These are phyloP conservation scores for Scaptomyza caliginosa DNA, from an alignment of 2,888 invertebrate species.

Conservation along the genomic window DNA sequence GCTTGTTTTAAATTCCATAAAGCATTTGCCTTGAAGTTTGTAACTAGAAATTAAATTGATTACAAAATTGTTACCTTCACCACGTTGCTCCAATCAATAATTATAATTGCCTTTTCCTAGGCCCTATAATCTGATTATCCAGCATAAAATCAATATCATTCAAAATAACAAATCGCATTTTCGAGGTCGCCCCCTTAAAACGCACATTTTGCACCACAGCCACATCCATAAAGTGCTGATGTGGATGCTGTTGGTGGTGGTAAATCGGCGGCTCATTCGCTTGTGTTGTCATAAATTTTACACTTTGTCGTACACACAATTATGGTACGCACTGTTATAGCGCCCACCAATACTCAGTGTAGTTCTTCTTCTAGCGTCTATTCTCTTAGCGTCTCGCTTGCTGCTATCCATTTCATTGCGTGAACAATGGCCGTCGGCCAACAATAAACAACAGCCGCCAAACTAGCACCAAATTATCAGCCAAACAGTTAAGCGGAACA, in stretches of 20 bases:
- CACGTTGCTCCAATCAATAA: constrained; percentile 46
- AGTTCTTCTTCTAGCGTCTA: neutral
- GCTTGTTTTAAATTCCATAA: neutral
- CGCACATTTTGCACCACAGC: constrained; percentile 13
- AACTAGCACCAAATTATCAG: constrained; percentile 77
- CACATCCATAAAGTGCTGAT: constrained; percentile 12
- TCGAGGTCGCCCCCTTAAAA: neutral
- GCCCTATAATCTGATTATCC: constrained; percentile 62
- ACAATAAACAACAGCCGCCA: constrained; percentile 64
- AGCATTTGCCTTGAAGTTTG: neutral
- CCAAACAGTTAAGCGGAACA: constrained; percentile 21
- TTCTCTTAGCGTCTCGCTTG: neutral
- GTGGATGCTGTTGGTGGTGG: neutral
- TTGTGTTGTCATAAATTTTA: constrained; percentile 65
- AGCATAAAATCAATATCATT: constrained; percentile 56
- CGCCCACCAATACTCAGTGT: constrained; percentile 7
- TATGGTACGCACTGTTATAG: constrained; percentile 50
- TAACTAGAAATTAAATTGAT: neutral
- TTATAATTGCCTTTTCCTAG: constrained; percentile 32
- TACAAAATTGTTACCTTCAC: constrained; percentile 1
- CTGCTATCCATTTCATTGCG: constrained; percentile 22
- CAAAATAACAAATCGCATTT: constrained; percentile 58
- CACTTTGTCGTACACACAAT: constrained; percentile 72
- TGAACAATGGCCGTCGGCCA: constrained; percentile 54
- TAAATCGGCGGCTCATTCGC: constrained; percentile 10